Evolutionary conservation across 2,113 vertebrate genomes (phyloP), one percentile per base, ranked within the genome.

Genomic region (Nerophis lumbriciformis): DNA sequence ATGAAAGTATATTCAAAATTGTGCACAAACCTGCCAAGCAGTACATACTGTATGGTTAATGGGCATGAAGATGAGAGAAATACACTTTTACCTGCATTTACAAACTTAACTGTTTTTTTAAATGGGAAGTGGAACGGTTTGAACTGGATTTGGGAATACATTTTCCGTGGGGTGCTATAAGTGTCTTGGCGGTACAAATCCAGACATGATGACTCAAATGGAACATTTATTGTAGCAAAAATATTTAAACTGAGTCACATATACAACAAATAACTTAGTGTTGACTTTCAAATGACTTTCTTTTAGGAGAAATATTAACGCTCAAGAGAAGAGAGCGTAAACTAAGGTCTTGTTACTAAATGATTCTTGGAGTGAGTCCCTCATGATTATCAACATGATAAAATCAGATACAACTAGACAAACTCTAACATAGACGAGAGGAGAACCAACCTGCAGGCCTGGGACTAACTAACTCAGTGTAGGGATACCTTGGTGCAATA

Each of bases 211-310:
- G 37, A 61, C 56, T 16, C 16, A 16, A 78, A 68, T 28, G 0
- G n/a, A 73, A 73, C 47, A 0, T 21, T 56, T 56, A 56, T 56
- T 56, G 36, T 56, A 56, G 28, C 28, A 13, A 53, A 15, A n/a
- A 10, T 12, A 38, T 55, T 0, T 3, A 58, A 2, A 53, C 21
- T 12, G 10, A 28, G 50, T 52, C 21, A 21, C 21, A 12, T 28
- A 28, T 5, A 4, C 21, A 53, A 53, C 51, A 14, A 53, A 53
- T 21, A 53, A 35, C 51, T 10, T 12, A 52, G 50, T 52, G 50
- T 28, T 14, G 8, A 28, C 15, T 48, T 48, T 48, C 13, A 48
- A 48, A 11, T 48, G 15, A 50, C 10, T 19, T 10, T 19, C 50
- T 52, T 51, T 10, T 52, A 13, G 12, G 50, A 9, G 5, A 8